A percentile compares a stretch with the other conserved stretches of the same genome.
phyloP scores from a whole-genome alignment of 2,113 vertebrate genomes.

The Nycticryphes semicollaris region DNA sequence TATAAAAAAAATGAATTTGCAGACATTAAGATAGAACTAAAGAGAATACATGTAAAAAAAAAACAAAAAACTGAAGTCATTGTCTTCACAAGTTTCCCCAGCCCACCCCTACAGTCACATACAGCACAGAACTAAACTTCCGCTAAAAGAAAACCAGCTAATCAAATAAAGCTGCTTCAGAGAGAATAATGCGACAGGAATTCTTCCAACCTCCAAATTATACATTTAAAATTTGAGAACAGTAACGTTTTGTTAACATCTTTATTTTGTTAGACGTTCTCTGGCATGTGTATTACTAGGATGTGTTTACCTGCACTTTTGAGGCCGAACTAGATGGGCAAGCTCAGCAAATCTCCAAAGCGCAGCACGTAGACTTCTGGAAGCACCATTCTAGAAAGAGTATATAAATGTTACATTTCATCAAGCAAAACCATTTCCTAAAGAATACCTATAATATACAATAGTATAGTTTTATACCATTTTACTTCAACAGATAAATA shows the following conservation, averaged over 20 bases:
- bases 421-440: neutral
- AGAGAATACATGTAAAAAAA: neutral
- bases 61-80: neutral
- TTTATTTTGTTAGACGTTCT: neutral
- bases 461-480: neutral
- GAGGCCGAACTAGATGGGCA: conserved; percentile 93
- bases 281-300: neutral
- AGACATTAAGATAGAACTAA: neutral
- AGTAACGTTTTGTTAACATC: neutral
- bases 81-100: neutral
- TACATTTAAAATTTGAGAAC: neutral
- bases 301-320: conserved; percentile 91
- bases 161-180: neutral
- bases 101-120: neutral
- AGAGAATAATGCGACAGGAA: neutral
- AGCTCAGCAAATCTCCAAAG: conserved; percentile 98
- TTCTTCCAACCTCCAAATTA: neutral
- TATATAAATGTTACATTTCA: neutral
- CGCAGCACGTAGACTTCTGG: conserved; percentile 92
- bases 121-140: neutral
- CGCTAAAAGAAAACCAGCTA: neutral
- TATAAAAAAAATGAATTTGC: neutral
- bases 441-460: neutral
- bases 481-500: neutral
- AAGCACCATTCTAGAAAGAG: conserved; percentile 87